Base-by-base conservation (phyloP, 2,888 invertebrate genomes). In the Erebia ligea region DNA sequence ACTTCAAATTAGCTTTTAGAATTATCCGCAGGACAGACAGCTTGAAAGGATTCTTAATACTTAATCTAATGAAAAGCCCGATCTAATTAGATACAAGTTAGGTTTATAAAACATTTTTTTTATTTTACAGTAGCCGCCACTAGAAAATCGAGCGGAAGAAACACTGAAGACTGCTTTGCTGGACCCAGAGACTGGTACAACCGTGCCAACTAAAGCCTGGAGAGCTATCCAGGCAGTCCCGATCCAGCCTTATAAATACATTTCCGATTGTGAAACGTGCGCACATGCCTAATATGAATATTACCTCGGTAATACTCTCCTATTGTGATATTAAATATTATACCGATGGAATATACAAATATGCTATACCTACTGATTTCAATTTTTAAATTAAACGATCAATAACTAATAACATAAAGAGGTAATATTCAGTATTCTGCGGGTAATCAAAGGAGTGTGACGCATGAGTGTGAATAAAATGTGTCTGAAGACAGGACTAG, bases 101-200 rank as follows among this genome's bases (percentile, higher is more conserved):
- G 21, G 3, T 48, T 62, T 13, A 4, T 48, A 62, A 48, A 21
- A 15, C 48, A 61, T 48, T 19, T 19, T 21, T 59, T 69, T 68
- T 70, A 48, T 74, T 69, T 85, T 81, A 42, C 89, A 88, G 85
- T 89, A 93, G 93, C 92, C 93, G 93, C 91, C 93, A 93, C 80
- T 93, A 93, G 83, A 76, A 79, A 81, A 84, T 79, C 82, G 86
- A 82, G 89, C 85, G 87, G 84, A 83, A 80, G 80, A 81, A 86
- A 83, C 80, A 84, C 80, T 89, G 83, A 84, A 84, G 85, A 85
- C 85, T 86, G 85, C 82, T 79, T 75, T 58, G 81, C 82, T 85
- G 84, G 83, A 79, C 74, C 68, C 57, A 68, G 75, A 75, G 75
- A 77, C 76, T 75, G 75, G 74, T 75, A 74, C 76, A 73, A 67